phyloP scores from a whole-genome alignment of 2,797 vertebrate species.

The Neosalanx taihuensis region DNA sequence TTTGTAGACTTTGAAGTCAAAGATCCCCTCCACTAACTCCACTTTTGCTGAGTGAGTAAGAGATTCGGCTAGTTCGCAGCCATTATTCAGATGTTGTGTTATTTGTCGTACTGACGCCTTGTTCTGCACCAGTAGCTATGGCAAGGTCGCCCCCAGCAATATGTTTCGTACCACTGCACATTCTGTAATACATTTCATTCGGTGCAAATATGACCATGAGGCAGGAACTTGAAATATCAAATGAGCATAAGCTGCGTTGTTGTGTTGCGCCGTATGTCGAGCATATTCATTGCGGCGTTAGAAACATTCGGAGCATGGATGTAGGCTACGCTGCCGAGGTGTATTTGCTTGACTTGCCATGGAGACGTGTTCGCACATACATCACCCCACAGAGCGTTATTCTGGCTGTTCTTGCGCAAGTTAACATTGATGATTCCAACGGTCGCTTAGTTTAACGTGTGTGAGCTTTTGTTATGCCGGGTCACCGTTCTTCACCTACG shows the following conservation, averaged over 20 bases:
- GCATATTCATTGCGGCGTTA: constrained; percentile 44
- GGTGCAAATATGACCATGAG: constrained; percentile 76
- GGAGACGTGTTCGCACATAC: constrained; percentile 56
- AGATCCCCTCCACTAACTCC: constrained; percentile 41
- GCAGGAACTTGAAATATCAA: constrained; percentile 76
- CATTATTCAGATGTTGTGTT: constrained; percentile 64
- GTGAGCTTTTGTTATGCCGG: not conserved
- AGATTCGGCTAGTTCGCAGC: constrained; percentile 44
- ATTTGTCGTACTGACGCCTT: constrained; percentile 66
- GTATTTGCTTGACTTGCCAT: constrained; percentile 54
- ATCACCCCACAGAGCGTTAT: constrained; percentile 65
- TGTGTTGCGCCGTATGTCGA: constrained; percentile 36
- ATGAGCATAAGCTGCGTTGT: constrained; percentile 64
- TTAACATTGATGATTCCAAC: constrained; percentile 33
- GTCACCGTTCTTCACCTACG: not conserved
- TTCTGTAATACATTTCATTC: constrained; percentile 77
- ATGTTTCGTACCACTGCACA: constrained; percentile 78
- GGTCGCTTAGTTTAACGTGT: constrained; percentile 25
- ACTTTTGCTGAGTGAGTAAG: constrained; percentile 50
- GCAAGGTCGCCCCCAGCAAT: constrained; percentile 69
- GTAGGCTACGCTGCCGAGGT: constrained; percentile 6
- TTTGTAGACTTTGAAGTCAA: constrained; percentile 13
- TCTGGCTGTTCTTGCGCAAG: constrained; percentile 47
- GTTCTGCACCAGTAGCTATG: constrained; percentile 60
- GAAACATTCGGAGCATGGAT: constrained; percentile 48